These are phyloP conservation scores for Cinclus cinclus DNA, from an alignment of 2,113 vertebrate species.

Conservation along the genomic window DNA sequence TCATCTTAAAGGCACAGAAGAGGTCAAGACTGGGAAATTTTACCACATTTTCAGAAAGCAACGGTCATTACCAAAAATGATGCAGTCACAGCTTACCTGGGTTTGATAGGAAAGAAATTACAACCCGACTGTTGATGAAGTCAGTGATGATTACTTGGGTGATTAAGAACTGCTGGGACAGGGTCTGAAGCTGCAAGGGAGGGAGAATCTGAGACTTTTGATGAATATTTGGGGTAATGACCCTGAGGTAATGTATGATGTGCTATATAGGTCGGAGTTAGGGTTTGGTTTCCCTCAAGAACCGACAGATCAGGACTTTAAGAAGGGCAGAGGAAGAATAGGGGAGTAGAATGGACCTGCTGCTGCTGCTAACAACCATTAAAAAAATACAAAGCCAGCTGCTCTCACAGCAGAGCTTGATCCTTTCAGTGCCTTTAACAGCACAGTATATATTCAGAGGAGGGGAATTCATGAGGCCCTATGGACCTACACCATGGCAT, in stretches of 20 bases:
- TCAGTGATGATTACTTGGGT: neutral
- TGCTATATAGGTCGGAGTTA: constrained; percentile 12
- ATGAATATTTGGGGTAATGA: neutral
- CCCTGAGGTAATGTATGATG: constrained; percentile 5
- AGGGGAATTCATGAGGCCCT: constrained; percentile 67
- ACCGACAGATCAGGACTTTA: constrained; percentile 53
- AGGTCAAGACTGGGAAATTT: neutral
- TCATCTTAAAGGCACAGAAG: neutral
- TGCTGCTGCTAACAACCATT: constrained; percentile 67
- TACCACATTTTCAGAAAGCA: neutral
- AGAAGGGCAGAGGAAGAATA: constrained; percentile 28
- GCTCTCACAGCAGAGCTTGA: constrained; percentile 64
- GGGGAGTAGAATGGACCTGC: constrained; percentile 60
- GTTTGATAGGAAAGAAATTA: neutral
- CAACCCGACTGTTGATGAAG: neutral
- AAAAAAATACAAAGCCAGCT: constrained; percentile 71
- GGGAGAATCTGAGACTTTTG: neutral
- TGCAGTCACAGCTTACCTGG: neutral
- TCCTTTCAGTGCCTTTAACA: constrained; percentile 69
- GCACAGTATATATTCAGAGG: constrained; percentile 69
- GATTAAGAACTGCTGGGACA: neutral
- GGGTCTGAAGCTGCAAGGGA: neutral
- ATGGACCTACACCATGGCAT: constrained; percentile 68
- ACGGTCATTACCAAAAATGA: neutral
- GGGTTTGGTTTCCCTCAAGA: constrained; percentile 39